phyloP scores from a whole-genome alignment of 1,140 invertebrate species.

The Dreissena polymorpha region DNA sequence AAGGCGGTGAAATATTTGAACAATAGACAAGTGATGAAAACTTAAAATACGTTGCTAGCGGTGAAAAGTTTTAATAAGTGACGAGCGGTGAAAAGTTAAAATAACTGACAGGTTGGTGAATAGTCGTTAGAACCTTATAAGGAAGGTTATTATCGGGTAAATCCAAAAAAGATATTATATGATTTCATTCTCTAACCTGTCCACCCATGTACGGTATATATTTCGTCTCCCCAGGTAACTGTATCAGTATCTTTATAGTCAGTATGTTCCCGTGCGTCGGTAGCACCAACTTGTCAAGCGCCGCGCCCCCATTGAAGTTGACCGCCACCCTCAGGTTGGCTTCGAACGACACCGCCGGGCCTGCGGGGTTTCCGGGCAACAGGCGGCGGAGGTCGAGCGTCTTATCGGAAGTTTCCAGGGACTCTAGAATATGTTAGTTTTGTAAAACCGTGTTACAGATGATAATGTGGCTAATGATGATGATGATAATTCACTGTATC shows the following conservation, averaged over 20 bases:
- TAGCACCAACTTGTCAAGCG: conserved; percentile 21
- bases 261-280: conserved; percentile 47
- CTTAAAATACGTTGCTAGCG: too few relatives aligned
- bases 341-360: conserved; percentile 27
- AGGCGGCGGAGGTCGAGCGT: conserved; percentile 4
- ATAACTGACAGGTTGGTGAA: too few relatives aligned
- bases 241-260: conserved; percentile 36
- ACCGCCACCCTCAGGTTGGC: conserved; percentile 18
- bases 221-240: conserved; percentile 39
- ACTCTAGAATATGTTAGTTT: neutral
- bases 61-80: too few relatives aligned
- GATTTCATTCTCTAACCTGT: conserved; percentile 23
- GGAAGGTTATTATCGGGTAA: too few relatives aligned
- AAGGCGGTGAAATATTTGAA: too few relatives aligned
- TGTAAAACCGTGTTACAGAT: neutral
- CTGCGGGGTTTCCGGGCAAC: neutral
- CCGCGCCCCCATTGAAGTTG: conserved; percentile 36
- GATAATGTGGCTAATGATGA: neutral
- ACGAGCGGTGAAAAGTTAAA: too few relatives aligned
- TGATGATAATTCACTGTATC: neutral
- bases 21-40: too few relatives aligned
- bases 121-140: too few relatives aligned
- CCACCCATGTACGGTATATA: conserved; percentile 41
- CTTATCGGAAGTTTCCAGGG: conserved; percentile 11
- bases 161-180: too few relatives aligned